Base-by-base conservation (phyloP, 2,888 invertebrate genomes). In the Sycophila texana region DNA sequence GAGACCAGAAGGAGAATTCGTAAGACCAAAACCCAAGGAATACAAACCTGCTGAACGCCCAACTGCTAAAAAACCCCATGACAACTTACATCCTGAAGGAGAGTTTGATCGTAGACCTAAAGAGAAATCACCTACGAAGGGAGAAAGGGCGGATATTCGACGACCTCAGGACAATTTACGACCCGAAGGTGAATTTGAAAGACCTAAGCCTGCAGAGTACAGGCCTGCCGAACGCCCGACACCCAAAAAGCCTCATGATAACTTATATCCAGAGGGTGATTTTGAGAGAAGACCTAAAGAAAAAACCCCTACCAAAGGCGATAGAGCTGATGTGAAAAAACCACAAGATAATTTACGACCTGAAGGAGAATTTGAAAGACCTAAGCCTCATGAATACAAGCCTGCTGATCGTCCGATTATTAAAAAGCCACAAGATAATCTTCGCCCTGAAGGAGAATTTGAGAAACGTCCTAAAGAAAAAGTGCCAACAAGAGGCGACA, bases 101-200 rank as follows among this genome's bases (percentile, higher is more conserved):
- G 90, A 92, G 30, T 92, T 90, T 84, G 87, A 14, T 91, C 85
- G 90, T 89, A 83, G 84, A 1, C 87, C 86, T 18, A 87, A 85
- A 51, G 85, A 87, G 16, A 86, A 86, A 16, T 86, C 77, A 58
- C 82, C 85, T 10, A 81, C 70, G 14, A 74, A 74, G 18, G 94
- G 93, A 12, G 95, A 95, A 86, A 91, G 94, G 73, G 92, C 92
- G 1, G 92, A 94, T 78, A 89, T 94, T 12, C 91, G 90, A 84
- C 87, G 77, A 89, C 93, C 83, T 2, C 83, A 89, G 49, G 93
- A 93, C 84, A 93, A 93, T 86, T 84, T 91, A 53, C 85, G 87
- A 57, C 86, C 87, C 82, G 91, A 91, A 82, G 91, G 91, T 57
- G 86, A 86, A 72, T 87, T 87, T 77, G 89, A 93, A 80, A 87